Conservation (phyloP, 2,113 vertebrate genomes). For the Hirundichthys speculiger region DNA sequence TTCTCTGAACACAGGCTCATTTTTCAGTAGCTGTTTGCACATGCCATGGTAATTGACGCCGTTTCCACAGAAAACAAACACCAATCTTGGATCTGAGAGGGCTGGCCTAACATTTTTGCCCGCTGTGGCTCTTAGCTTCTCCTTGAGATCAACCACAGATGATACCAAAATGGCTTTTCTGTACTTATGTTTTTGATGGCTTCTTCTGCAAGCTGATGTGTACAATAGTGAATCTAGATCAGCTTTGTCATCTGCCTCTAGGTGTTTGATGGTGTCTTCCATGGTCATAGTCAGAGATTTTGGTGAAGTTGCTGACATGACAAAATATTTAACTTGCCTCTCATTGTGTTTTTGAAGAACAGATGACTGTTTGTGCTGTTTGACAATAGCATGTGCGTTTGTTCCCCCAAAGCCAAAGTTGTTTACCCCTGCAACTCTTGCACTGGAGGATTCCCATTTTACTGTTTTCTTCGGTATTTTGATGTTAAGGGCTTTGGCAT, state of each 20-base stretch:
- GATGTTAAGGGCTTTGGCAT: slow-evolving; percentile 79
- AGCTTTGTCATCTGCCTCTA: slow-evolving; percentile 53
- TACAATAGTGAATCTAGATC: slow-evolving; percentile 81
- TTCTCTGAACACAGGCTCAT: slow-evolving; percentile 82
- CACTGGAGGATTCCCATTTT: slow-evolving; percentile 76
- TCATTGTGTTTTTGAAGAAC: slow-evolving; percentile 17
- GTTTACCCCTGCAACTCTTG: slow-evolving; percentile 84
- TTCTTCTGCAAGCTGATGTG: slow-evolving; percentile 87
- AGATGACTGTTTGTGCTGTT: slow-evolving; percentile 72
- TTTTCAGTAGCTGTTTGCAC: slow-evolving; percentile 80
- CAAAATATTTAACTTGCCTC: slow-evolving; percentile 76
- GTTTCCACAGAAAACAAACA: slow-evolving; percentile 90
- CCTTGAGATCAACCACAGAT: slow-evolving; percentile 77
- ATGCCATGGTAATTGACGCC: slow-evolving; percentile 82
- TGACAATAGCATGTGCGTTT: slow-evolving; percentile 85
- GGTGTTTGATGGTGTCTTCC: slow-evolving; percentile 72
- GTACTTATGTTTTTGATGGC: slow-evolving; percentile 80
- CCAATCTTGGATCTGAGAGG: slow-evolving; percentile 71
- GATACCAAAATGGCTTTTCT: slow-evolving; percentile 81
- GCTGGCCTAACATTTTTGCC: slow-evolving; percentile 29
- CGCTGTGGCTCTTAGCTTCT: slow-evolving; percentile 63
- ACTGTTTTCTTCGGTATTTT: slow-evolving; percentile 75
- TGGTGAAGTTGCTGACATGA: slow-evolving; percentile 83
- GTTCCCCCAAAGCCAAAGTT: slow-evolving; percentile 90
- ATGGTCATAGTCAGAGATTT: slow-evolving; percentile 80